These are phyloP conservation scores for Brachyrhaphis roseni DNA, from an alignment of 2,797 vertebrate genomes.

Conservation along the genomic window DNA sequence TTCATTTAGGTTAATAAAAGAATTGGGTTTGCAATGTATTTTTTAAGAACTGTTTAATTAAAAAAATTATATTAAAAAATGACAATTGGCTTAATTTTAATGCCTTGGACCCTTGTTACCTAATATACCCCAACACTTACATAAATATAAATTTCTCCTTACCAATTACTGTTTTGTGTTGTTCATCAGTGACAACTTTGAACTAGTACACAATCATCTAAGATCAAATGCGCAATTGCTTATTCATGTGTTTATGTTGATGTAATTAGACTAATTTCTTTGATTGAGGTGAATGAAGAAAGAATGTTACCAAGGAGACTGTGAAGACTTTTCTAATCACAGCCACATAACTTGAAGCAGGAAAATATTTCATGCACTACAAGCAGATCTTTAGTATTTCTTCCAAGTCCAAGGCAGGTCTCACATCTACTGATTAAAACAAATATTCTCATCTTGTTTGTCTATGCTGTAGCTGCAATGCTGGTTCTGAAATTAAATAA, in stretches of 20 bases:
- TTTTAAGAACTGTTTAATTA: neutral
- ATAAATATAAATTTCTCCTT: constrained; percentile 46
- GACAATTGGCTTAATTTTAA: constrained; percentile 10
- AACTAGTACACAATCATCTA: constrained; percentile 35
- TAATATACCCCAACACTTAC: constrained; percentile 35
- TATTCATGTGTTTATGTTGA: constrained; percentile 67
- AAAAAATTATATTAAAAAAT: constrained; percentile 10
- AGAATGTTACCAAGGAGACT: constrained; percentile 80
- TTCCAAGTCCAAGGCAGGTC: neutral
- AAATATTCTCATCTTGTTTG: neutral
- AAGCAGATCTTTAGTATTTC: neutral
- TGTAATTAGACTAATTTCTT: constrained; percentile 78
- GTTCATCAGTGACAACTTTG: constrained; percentile 50
- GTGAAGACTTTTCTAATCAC: constrained; percentile 62
- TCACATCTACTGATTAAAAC: neutral
- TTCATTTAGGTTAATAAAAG: neutral
- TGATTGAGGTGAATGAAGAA: constrained; percentile 72
- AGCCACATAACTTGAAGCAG: constrained; percentile 54
- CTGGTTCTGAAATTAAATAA: neutral
- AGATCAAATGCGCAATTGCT: constrained; percentile 51
- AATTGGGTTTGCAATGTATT: neutral
- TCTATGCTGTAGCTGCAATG: neutral
- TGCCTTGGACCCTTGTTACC: constrained; percentile 31
- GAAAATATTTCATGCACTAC: constrained; percentile 53
- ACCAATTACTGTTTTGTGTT: constrained; percentile 51